Conservation (phyloP, 2,888 invertebrate species). For the Anarsia innoxiella region DNA sequence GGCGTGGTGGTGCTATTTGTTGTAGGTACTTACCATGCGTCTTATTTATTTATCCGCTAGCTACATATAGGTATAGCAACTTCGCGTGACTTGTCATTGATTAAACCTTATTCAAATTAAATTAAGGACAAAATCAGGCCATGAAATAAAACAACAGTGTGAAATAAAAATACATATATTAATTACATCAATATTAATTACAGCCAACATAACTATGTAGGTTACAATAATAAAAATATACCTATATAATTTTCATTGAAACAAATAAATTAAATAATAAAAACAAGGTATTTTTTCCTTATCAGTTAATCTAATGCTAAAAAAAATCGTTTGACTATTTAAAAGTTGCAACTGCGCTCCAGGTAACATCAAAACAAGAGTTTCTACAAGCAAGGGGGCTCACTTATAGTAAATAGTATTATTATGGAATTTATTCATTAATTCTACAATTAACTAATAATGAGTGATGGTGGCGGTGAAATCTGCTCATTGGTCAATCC, state of each 20-base stretch:
- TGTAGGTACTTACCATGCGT: too few species aligned
- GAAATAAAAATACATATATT: conserved; percentile 77
- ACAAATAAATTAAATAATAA: conserved; percentile 75
- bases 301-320: conserved; percentile 66
- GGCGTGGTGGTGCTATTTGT: too few species aligned
- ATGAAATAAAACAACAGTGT: conserved; percentile 47
- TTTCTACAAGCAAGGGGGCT: conserved; percentile 69
- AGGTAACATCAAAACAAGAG: conserved; percentile 69
- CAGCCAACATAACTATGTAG: conserved; percentile 75
- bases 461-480: conserved; percentile 50
- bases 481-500: conserved; percentile 27
- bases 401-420: conserved; percentile 64
- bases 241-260: conserved; percentile 72
- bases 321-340: conserved; percentile 70
- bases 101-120: too few species aligned
- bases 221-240: conserved; percentile 75
- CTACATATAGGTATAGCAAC: too few species aligned
- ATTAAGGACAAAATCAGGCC: too few species aligned
- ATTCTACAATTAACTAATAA: conserved; percentile 65
- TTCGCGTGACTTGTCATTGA: too few species aligned
- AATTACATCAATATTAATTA: conserved; percentile 75
- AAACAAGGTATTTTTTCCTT: conserved; percentile 69
- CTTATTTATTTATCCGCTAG: too few species aligned
- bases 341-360: conserved; percentile 57
- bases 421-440: conserved; percentile 72